A percentile compares a stretch with the other conserved stretches of the same genome.
These are phyloP conservation scores for Brachionichthys hirsutus DNA, from an alignment of 2,113 vertebrate genomes.

Conservation along the genomic window DNA sequence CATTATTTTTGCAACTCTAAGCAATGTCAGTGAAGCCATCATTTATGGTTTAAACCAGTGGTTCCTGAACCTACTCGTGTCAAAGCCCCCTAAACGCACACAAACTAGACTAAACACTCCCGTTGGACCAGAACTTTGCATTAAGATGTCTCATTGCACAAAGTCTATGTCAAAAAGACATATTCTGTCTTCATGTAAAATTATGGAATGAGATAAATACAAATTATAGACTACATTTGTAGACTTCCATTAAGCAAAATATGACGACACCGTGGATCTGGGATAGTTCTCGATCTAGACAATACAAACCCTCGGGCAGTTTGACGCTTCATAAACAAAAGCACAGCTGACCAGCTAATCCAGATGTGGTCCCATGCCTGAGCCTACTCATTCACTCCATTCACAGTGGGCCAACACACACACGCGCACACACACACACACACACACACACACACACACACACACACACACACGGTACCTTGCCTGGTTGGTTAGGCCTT, in stretches of 20 bases:
- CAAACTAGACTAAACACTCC: no score
- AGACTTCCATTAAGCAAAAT: background rate
- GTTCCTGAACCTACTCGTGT: no score
- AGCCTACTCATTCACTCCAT: slow-evolving; percentile 41
- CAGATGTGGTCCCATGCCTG: slow-evolving; percentile 72
- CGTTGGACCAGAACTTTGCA: no score
- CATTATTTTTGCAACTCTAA: no score
- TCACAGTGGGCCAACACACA: slow-evolving; percentile 37
- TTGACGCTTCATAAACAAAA: slow-evolving; percentile 53
- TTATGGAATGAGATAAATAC: no score
- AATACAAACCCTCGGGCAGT: slow-evolving; percentile 44
- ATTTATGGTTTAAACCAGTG: background rate
- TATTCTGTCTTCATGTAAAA: no score
- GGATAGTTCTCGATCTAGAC: slow-evolving; percentile 38
- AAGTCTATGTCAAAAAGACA: no score
- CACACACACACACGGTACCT: background rate
- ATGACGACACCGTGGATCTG: slow-evolving; percentile 13
- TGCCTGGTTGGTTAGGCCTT: slow-evolving; percentile 2
- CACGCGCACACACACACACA: no score
- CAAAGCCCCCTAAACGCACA: no score
- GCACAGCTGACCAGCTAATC: slow-evolving; percentile 55
- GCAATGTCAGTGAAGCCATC: background rate
- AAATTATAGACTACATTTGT: no score
- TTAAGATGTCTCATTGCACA: no score
- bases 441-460: no score